Evolutionary conservation across 2,888 invertebrate species (phyloP), one percentile per base, ranked within the genome.

Genomic region (Lasioglossum vierecki): DNA sequence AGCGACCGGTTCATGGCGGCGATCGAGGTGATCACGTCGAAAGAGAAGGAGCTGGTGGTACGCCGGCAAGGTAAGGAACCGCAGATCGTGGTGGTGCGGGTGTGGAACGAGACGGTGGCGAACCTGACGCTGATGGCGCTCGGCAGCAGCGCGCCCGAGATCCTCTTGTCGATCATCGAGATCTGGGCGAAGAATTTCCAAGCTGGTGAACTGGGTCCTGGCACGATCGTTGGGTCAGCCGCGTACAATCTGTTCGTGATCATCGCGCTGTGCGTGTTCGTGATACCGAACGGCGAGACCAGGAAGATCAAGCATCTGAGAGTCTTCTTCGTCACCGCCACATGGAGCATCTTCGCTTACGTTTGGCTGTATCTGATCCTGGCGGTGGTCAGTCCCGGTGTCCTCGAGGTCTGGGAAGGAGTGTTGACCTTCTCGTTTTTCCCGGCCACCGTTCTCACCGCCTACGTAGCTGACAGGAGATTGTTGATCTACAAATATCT

Each of bases 41-140:
- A 99, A 95, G 99, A 99, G 95, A 98, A 98, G 92, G 98, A 99
- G 95, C 97, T 99, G 93, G 97, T 97, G 92, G 97, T 99, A 84
- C 98, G 98, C 93, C 97, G 98, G 89, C 97, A 98, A 88, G 98
- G 98, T 93, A 98, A 98, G 86, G 98, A 98, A 86, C 97, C 97
- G 22, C 98, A 99, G 93, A 98, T 98, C 91, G 96, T 97, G n/a
- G 96, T 99, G 70, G 99, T 99, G 26, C 96, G 99, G 83, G 98
- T 99, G 83, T 99, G 99, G 99, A 99, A 99, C 95, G 99, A 99
- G 95, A 99, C 99, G 3, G 99, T 99, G 70, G 99, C 99, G 88
- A 99, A 99, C 95, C 96, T 99, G 91, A 99, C 99, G 8, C 96
- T 99, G 79, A 99, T 99, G 99, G 99, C 99, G 22, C 95, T 99